Evolutionary conservation across 2,888 invertebrate species (phyloP), one percentile per base, ranked within the genome.

Genomic region (Drosophila emarginata): DNA sequence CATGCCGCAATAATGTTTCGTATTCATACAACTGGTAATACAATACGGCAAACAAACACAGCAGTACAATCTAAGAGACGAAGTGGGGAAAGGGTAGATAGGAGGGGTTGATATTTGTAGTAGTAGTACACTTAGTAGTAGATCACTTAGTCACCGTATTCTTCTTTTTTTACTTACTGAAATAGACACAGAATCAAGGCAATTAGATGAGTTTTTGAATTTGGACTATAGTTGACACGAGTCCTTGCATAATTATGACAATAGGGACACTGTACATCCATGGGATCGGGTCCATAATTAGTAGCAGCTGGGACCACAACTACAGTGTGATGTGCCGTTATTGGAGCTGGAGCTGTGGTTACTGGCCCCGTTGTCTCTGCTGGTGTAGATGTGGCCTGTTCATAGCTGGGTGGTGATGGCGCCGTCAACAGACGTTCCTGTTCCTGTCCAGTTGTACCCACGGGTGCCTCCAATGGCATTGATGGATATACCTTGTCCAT

Each of bases 121-220:
- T 45, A 11, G 32, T 32, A 11, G 9, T 32, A 32, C 32, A 32
- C 32, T 9, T 9, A 32, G 2, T 32, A 4, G 9, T 32, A 7
- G 32, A 32, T 45, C 11, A 53, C 56, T 15, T 54, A 60, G 15
- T 53, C 54, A 57, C 28, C 11, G 18, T 6, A 45, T 18, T 45
- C 2, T 5, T 21, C 11, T 4, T 45, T 7, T 21, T 21, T 53
- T 78, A 90, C 90, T 90, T 76, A 90, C 90, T 90, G 90, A 40
- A 90, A 78, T 39, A 90, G 59, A 77, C 93, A 94, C 12, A 94
- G 89, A 0, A 93, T 54, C 7, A 92, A 68, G 4, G 94, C 94
- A 68, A 93, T 91, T 9, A 94, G 78, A 87, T 94, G 94, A 0
- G 94, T 94, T 61, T 92, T 92, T 5, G 92, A 91, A 0, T 93